These are phyloP conservation scores for Amblyraja radiata DNA, from an alignment of 2,797 vertebrate genomes.

Conservation along the genomic window DNA sequence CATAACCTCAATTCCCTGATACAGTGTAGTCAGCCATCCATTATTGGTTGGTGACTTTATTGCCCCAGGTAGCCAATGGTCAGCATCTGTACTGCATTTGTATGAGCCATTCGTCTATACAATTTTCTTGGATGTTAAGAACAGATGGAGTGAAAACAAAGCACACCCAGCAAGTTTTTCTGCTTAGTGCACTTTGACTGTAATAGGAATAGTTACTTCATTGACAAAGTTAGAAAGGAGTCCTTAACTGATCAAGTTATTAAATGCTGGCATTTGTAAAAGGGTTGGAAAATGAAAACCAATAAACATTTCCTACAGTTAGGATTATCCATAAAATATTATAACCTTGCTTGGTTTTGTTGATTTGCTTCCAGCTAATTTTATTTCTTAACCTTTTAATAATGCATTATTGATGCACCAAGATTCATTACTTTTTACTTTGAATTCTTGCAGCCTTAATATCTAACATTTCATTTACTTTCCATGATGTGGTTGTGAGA, in stretches of 20 bases:
- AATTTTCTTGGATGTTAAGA: neutral
- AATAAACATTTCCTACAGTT: neutral
- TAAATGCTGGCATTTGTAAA: neutral
- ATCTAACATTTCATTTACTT: neutral
- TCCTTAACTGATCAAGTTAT: neutral
- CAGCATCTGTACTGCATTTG: neutral
- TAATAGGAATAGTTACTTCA: neutral
- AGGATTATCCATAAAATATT: neutral
- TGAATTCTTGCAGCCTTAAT: neutral
- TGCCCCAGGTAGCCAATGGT: neutral
- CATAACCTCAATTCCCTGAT: slow-evolving; percentile 25
- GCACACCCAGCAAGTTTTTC: neutral
- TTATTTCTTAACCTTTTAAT: neutral
- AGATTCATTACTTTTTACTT: neutral
- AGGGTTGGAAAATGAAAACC: neutral
- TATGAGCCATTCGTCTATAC: neutral
- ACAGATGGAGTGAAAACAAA: neutral
- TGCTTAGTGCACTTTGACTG: neutral
- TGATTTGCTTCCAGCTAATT: neutral
- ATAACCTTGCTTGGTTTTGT: neutral
- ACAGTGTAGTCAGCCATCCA: neutral
- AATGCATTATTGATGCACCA: neutral
- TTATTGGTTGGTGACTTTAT: slow-evolving; percentile 19
- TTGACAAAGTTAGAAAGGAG: neutral
- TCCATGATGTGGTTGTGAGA: neutral